phyloP scores from a whole-genome alignment of 2,888 invertebrate genomes.

The Timema cristinae region DNA sequence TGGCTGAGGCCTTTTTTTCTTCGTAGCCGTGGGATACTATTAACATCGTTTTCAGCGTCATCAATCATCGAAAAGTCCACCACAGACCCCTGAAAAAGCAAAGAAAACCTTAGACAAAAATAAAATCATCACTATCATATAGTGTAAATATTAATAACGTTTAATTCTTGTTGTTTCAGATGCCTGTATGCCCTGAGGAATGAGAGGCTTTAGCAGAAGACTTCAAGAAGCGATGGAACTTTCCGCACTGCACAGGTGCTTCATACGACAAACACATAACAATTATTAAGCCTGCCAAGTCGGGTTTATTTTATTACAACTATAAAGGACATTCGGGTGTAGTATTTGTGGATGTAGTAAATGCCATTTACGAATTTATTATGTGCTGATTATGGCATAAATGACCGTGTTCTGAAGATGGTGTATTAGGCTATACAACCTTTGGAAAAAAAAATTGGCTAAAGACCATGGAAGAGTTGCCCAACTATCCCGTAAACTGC shows the following conservation, averaged over 20 bases:
- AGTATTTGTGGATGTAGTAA: slow-evolving; percentile 32
- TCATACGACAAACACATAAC: slow-evolving; percentile 37
- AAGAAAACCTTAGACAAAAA: too few species aligned
- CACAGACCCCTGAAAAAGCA: too few species aligned
- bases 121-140: too few species aligned
- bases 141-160: too few species aligned
- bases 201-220: neutral
- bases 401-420: neutral
- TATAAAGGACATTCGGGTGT: slow-evolving; percentile 37
- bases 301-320: slow-evolving; percentile 36
- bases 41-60: too few species aligned
- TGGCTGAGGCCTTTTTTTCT: too few species aligned
- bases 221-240: slow-evolving; percentile 9
- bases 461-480: neutral
- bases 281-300: slow-evolving; percentile 30
- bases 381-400: slow-evolving; percentile 10
- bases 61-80: too few species aligned
- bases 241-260: slow-evolving; percentile 33
- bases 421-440: neutral
- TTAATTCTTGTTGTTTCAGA: neutral
- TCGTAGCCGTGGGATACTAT: too few species aligned
- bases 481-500: neutral
- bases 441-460: neutral
- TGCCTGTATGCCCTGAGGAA: neutral
- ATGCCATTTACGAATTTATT: slow-evolving; percentile 11